Conservation (phyloP, 2,888 invertebrate species). For the Orchesellides sinensis region DNA sequence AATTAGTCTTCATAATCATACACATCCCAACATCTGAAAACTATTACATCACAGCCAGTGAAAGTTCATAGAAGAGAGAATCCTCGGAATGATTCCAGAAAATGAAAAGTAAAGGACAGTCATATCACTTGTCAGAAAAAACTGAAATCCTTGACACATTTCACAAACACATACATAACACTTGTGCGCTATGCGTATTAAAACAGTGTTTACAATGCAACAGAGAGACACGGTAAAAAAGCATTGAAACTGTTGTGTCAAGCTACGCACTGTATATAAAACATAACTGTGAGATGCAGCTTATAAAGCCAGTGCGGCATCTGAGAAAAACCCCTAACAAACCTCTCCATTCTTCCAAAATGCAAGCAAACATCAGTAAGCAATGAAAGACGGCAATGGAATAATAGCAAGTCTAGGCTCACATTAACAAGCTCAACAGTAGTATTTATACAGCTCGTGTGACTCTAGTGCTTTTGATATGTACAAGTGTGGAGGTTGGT, state of each 20-base stretch:
- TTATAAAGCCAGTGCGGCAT: neutral
- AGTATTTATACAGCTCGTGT: conserved; percentile 9
- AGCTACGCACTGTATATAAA: neutral
- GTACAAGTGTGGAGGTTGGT: neutral
- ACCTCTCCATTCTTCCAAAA: neutral
- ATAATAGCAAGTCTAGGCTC: conserved; percentile 9
- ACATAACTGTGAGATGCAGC: neutral
- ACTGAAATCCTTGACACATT: neutral
- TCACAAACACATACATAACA: neutral
- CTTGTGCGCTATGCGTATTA: neutral
- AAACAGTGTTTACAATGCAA: neutral
- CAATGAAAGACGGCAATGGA: conserved; percentile 45
- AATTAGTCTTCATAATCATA: no score
- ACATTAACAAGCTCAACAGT: conserved; percentile 23
- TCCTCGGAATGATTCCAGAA: no score
- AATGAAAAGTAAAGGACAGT: no score
- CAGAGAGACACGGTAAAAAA: neutral
- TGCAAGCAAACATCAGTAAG: conserved; percentile 14
- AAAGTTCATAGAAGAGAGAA: no score
- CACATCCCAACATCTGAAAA: no score
- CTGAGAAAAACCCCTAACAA: conserved; percentile 6
- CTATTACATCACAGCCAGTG: no score
- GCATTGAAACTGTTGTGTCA: neutral
- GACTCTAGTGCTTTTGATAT: neutral
- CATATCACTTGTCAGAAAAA: no score